Conservation (phyloP, 2,797 vertebrate species). For the Eulemur rubriventer region DNA sequence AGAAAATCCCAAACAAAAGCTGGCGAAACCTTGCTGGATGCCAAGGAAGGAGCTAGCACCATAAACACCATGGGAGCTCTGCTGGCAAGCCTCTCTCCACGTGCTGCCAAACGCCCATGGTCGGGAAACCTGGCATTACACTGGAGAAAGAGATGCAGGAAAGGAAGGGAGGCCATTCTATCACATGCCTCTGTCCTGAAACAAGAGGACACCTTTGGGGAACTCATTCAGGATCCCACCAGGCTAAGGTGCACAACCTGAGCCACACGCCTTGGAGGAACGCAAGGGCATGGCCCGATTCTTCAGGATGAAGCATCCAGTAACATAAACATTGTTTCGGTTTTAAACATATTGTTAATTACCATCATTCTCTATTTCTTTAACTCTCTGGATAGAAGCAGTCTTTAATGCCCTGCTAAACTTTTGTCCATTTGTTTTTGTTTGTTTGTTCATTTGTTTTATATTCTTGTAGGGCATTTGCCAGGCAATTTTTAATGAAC, state of each 20-base stretch:
- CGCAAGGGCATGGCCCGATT: background rate
- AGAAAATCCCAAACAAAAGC: constrained; percentile 78
- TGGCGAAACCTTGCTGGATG: constrained; percentile 56
- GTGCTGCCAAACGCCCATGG: constrained; percentile 61
- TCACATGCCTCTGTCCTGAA: background rate
- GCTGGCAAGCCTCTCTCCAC: background rate
- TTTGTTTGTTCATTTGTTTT: background rate
- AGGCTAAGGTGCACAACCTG: no score
- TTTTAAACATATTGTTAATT: background rate
- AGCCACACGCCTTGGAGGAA: no score
- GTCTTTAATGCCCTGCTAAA: background rate
- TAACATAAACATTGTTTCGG: background rate
- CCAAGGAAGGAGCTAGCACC: constrained; percentile 77
- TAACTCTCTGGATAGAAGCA: constrained; percentile 27
- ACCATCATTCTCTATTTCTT: background rate
- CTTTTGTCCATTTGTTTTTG: background rate
- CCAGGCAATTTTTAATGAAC: constrained; percentile 19
- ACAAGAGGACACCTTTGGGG: background rate
- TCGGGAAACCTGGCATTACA: constrained; percentile 41
- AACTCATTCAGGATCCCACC: background rate
- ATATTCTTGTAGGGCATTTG: background rate
- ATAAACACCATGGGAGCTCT: constrained; percentile 57
- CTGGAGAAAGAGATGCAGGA: constrained; percentile 50
- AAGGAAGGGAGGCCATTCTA: background rate
- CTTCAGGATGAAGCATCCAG: background rate